Base-by-base conservation (phyloP, 2,888 invertebrate genomes). In the Allygus modestus region DNA sequence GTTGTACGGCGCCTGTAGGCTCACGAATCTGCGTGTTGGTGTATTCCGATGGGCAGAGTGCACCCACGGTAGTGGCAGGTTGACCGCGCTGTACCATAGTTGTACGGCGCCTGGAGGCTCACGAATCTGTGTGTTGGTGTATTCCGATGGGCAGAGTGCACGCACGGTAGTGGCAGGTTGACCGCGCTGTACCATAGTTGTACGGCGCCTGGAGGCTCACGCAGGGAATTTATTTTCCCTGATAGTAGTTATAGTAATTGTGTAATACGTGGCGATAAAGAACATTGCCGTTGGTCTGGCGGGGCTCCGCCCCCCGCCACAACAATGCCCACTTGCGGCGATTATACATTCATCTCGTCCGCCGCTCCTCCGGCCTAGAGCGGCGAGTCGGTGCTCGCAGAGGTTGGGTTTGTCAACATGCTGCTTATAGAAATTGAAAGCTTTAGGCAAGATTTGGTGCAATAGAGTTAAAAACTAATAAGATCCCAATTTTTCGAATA, bases 191-290 rank as follows among this genome's bases (percentile, higher is more conserved):
- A 46, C 46, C 46, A 17, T 28, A 28, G 65, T 65, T n/a, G 43
- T 20, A 43, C 43, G 71, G 1, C 26, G 77, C 77, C 51, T 37
- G 12, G 2, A 23, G 77, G 77, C n/a, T 17, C 28, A 26, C 77
- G 77, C 15, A 1, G 28, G 73, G 73, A 23, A 77, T 77, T 77
- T 77, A 77, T 77, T 77, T 23, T 23, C 77, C 26, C 31, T 26
- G 77, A 77, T 77, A 77, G 77, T 77, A 77, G 77, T 77, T 77
- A 77, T 77, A 77, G 77, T 77, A 77, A 77, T 77, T 77, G 77
- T 77, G 77, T 77, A 77, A 77, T 77, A 77, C 77, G 28, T 51
- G 51, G 77, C n/a, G 77, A 77, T 77, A 77, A 77, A 77, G 51
- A 77, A 51, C 41, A 26, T 51, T 17, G 51, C 77, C 43, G 46